Evolutionary conservation across 2,888 invertebrate species (phyloP).

Genomic region (Drosophila aldrichi): DNA sequence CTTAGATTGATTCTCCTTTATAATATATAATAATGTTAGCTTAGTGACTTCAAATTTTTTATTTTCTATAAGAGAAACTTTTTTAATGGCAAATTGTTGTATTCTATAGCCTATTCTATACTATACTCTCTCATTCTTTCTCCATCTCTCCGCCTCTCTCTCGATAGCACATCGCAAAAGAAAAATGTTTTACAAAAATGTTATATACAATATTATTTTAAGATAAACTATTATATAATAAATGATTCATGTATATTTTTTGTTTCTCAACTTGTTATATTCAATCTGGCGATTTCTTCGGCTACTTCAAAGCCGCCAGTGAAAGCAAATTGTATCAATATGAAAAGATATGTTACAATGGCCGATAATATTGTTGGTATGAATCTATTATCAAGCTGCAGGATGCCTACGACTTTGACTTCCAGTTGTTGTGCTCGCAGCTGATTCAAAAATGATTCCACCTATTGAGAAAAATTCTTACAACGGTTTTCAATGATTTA

Average conservation of each 20-base stretch:
- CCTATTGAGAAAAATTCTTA: conserved; percentile 19
- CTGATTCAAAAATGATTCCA: conserved; percentile 65
- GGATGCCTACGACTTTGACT: conserved; percentile 75
- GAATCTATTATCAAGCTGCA: conserved; percentile 73
- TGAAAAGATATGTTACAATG: conserved; percentile 78
- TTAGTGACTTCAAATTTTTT: not conserved
- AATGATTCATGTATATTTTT: rapidly evolving
- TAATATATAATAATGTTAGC: not conserved
- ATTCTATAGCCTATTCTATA: too few species aligned
- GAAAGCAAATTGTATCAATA: conserved; percentile 76
- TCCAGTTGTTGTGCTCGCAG: conserved; percentile 69
- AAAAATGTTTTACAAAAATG: too few species aligned
- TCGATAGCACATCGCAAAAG: too few species aligned
- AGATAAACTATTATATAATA: not conserved
- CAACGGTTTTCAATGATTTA: not conserved
- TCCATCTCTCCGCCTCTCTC: not conserved
- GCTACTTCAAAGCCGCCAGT: conserved; percentile 62
- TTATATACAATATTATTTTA: too few species aligned
- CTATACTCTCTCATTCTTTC: not conserved
- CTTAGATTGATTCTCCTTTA: too few species aligned
- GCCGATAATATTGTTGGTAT: conserved; percentile 76
- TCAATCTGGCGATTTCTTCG: conserved; percentile 18
- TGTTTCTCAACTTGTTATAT: not conserved
- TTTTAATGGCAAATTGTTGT: not conserved
- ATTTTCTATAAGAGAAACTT: not conserved